These are phyloP conservation scores for Yponomeuta plumbellus DNA, from an alignment of 2,888 invertebrate species.

Conservation along the genomic window DNA sequence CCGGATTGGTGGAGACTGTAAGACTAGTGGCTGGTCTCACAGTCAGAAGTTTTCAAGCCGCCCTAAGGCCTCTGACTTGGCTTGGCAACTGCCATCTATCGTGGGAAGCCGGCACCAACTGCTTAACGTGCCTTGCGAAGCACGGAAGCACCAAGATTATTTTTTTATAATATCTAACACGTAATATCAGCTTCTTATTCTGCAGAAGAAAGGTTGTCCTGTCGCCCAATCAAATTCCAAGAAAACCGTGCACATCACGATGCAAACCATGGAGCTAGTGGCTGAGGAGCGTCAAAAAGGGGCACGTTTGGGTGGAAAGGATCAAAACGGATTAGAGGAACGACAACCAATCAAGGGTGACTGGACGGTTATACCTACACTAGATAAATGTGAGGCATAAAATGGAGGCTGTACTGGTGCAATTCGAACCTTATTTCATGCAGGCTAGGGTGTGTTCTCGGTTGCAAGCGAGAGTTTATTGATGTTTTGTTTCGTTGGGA, in stretches of 20 bases:
- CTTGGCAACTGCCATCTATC: too few relatives aligned
- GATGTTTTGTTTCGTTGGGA: conserved; percentile 75
- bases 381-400: conserved; percentile 75
- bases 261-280: conserved; percentile 70
- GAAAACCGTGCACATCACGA: conserved; percentile 47
- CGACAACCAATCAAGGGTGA: conserved; percentile 83
- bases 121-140: too few relatives aligned
- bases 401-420: conserved; percentile 44
- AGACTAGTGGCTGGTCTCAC: too few relatives aligned
- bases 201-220: background rate
- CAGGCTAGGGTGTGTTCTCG: conserved; percentile 34
- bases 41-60: too few relatives aligned
- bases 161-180: too few relatives aligned
- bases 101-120: too few relatives aligned
- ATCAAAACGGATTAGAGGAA: conserved; percentile 83
- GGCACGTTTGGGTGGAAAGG: conserved; percentile 79
- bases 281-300: conserved; percentile 66
- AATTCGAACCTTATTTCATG: conserved; percentile 34
- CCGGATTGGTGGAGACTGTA: too few relatives aligned
- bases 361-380: conserved; percentile 76
- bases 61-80: too few relatives aligned
- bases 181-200: too few relatives aligned
- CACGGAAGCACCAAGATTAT: too few relatives aligned
- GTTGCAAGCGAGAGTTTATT: conserved; percentile 54
- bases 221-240: conserved; percentile 26